Base-by-base conservation (phyloP, 2,888 invertebrate species). In the Spilosoma lubricipeda region DNA sequence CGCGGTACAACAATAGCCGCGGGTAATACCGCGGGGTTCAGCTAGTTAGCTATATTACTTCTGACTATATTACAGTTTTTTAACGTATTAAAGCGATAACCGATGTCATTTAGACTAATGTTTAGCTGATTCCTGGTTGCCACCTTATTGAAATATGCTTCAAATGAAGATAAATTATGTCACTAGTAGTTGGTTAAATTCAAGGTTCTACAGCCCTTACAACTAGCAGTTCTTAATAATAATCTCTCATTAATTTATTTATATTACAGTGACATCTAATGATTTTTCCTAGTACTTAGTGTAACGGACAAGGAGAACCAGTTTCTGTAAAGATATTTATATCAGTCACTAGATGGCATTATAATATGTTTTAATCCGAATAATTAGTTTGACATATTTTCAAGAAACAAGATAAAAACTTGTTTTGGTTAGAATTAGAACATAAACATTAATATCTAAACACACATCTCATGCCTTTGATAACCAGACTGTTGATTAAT, bases 181-280 rank as follows among this genome's bases (percentile, higher is more conserved):
- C 52, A 15, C 59, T n/a, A 3, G 11, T 56, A 18, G 45, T 4
- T 45, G 45, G 15, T 45, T 45, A n/a, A n/a, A n/a, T n/a, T n/a
- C 3, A 18, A 45, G 52, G 1, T 52, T 52, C 20, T 3, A 52
- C 20, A 52, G 23, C 4, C 52, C 52, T 42, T 13, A 8, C n/a
- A 52, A 52, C 52, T 52, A 8, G n/a, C 52, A 20, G 52, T 1
- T 52, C 52, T 2, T 52, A 52, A 7, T 52, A 9, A 45, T 45
- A 45, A 45, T 0, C 4, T 15, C 18, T 18, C 15, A 2, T 15
- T 45, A 23, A 52, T 23, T 27, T 13, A 18, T n/a, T n/a, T 30
- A 30, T 45, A 30, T 45, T 48, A 45, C 27, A 64, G 45, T 15
- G 70, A 64, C 70, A 71, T 71, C 70, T 71, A 18, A 33, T 42